Evolutionary conservation across 1,140 invertebrate genomes (phyloP), one percentile per base, ranked within the genome.

Genomic region (Caenorhabditis latens): DNA sequence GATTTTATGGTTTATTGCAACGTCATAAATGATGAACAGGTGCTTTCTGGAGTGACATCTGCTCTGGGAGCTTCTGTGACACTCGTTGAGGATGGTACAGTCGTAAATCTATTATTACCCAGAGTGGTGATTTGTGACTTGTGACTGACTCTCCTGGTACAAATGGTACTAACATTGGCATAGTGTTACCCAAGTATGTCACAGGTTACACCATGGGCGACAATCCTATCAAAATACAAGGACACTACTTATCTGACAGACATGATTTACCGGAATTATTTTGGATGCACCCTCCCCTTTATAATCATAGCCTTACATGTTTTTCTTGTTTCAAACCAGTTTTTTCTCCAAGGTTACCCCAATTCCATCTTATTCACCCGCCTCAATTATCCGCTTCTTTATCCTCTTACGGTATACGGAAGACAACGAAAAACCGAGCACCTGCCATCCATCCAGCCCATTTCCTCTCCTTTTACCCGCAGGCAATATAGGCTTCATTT

Each of bases 341-440:
- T 79, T 50, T 24, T 4, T 8, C n/a, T 58, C 55, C 71, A 79
- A 79, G 71, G 71, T 79, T 46, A n/a, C 42, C 40, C 19, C 19
- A 7, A n/a, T 46, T 8, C 46, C 63, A 6, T n/a, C 14, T 46
- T 43, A 24, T 40, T 40, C n/a, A 13, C 9, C 71, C 71, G 53
- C 71, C 46, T 79, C 71, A 79, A 79, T 79, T 79, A 79, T 79
- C 46, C 71, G 71, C 71, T n/a, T 79, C 71, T 79, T 79, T 21
- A 46, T 43, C 67, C 71, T 79, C 43, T 50, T 50, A 79, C 71
- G n/a, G 71, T 79, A n/a, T n/a, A 50, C 71, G 32, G 32, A 32
- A 32, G 32, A 2, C 32, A 32, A 32, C 32, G 32, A 32, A 32
- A 32, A 32, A 32, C 16, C 11, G 71, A 79, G 71, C 71, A 79